Percentiles rank a stretch among this genome's conserved stretches.
phyloP scores from a whole-genome alignment of 2,113 vertebrate genomes.

The Turnix velox region DNA sequence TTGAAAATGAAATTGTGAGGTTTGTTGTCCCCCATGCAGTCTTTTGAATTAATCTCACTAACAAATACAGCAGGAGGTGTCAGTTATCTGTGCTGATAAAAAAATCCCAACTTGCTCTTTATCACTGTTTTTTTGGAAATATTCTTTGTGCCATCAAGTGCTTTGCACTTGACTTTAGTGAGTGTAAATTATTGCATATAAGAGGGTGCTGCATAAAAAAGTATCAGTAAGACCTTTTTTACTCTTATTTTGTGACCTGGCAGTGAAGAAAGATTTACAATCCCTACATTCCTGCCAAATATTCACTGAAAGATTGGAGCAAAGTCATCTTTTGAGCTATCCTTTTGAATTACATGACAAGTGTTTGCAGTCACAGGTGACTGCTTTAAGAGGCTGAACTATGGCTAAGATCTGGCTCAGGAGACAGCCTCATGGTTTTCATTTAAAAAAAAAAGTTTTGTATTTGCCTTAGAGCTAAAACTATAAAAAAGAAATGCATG shows the following conservation, averaged over 20 bases:
- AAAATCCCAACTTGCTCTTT: not conserved
- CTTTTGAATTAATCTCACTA: not conserved
- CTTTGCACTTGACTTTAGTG: not conserved
- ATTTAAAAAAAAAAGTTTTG: not conserved
- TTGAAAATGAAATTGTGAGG: not conserved
- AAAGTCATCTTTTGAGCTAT: not conserved
- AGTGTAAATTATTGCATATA: not conserved
- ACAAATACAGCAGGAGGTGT: not conserved
- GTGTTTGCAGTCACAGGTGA: not conserved
- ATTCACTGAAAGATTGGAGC: not conserved
- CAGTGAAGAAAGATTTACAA: not conserved
- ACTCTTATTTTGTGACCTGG: not conserved
- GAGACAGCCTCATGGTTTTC: not conserved
- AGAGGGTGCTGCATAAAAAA: not conserved
- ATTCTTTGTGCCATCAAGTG: not conserved
- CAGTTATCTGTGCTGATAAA: not conserved
- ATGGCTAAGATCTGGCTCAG: not conserved
- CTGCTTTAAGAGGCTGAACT: not conserved
- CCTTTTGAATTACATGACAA: not conserved
- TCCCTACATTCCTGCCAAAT: not conserved
- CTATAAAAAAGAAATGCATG: not conserved
- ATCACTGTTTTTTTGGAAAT: not conserved
- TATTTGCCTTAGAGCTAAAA: not conserved
- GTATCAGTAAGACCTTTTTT: not conserved
- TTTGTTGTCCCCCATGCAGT: not conserved